These are phyloP conservation scores for Stigmatopora nigra DNA, from an alignment of 2,113 vertebrate species.

Conservation along the genomic window DNA sequence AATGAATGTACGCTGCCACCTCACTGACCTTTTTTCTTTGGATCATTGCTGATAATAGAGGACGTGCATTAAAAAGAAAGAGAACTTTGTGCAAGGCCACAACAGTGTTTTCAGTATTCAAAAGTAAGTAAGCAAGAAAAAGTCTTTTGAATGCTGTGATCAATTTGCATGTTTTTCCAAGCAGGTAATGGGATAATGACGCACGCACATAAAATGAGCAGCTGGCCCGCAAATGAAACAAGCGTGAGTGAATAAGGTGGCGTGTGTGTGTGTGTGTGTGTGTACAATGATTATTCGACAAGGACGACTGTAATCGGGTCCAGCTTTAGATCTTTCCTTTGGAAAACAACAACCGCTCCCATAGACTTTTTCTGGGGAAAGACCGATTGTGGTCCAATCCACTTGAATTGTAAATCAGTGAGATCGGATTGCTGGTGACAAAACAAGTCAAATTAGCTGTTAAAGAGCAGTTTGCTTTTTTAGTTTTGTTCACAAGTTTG, in stretches of 20 bases:
- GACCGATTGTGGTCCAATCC: too few species aligned
- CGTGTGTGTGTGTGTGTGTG: too few species aligned
- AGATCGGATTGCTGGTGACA: not conserved
- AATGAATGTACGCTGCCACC: conserved; percentile 20
- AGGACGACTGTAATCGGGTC: conserved; percentile 27
- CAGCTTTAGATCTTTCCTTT: conserved; percentile 40
- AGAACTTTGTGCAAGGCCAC: conserved; percentile 1
- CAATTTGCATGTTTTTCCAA: not conserved
- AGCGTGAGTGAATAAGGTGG: conserved; percentile 23
- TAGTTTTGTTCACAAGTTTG: too few species aligned
- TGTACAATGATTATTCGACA: conserved; percentile 10
- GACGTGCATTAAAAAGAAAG: not conserved
- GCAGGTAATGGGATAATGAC: not conserved
- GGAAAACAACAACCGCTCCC: conserved; percentile 32
- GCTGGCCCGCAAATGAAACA: conserved; percentile 23
- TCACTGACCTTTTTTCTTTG: conserved; percentile 28
- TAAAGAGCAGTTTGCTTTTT: not conserved
- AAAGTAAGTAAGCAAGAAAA: not conserved
- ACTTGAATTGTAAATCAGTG: not conserved
- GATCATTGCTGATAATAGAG: not conserved
- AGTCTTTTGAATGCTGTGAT: not conserved
- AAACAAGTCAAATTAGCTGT: not conserved
- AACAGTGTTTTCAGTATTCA: conserved; percentile 1
- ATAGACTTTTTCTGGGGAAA: not conserved
- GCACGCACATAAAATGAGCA: conserved; percentile 8